These are phyloP conservation scores for Leucozona laternaria DNA, from an alignment of 2,888 invertebrate genomes.

Conservation along the genomic window DNA sequence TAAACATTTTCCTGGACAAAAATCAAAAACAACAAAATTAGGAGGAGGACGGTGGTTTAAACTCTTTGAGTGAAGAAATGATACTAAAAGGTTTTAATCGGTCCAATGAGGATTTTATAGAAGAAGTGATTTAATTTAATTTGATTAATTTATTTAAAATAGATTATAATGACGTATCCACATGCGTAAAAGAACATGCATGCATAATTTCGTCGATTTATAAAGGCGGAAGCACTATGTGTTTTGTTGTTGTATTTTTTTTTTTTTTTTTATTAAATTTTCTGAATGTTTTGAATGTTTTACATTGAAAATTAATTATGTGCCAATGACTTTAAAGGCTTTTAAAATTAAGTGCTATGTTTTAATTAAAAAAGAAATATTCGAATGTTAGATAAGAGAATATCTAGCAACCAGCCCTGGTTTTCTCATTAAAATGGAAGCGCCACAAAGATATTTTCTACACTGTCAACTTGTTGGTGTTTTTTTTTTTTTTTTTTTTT, in stretches of 20 bases:
- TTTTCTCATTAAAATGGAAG: background rate
- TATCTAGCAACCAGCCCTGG: background rate
- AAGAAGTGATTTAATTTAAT: background rate
- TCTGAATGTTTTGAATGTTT: constrained; percentile 4
- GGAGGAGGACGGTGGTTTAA: background rate
- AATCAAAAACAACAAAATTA: background rate
- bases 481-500: background rate
- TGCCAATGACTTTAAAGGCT: constrained; percentile 4
- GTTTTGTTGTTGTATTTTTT: background rate
- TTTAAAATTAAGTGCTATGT: constrained; percentile 14
- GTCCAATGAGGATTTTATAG: constrained; percentile 14
- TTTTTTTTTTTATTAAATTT: background rate
- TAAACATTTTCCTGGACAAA: constrained; percentile 2
- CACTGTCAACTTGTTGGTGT: no score
- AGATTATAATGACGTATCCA: background rate
- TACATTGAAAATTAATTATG: constrained; percentile 36
- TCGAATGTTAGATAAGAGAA: background rate
- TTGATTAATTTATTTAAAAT: constrained; percentile 14
- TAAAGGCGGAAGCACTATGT: constrained; percentile 3
- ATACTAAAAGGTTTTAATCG: background rate
- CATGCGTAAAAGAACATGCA: constrained; percentile 20
- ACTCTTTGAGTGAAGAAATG: constrained; percentile 7
- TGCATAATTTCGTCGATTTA: constrained; percentile 4
- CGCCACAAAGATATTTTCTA: background rate
- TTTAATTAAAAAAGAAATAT: background rate